These are phyloP conservation scores for Mesocentrotus franciscanus DNA, from an alignment of 53 echinoderm and acorn worm species.

Conservation along the genomic window DNA sequence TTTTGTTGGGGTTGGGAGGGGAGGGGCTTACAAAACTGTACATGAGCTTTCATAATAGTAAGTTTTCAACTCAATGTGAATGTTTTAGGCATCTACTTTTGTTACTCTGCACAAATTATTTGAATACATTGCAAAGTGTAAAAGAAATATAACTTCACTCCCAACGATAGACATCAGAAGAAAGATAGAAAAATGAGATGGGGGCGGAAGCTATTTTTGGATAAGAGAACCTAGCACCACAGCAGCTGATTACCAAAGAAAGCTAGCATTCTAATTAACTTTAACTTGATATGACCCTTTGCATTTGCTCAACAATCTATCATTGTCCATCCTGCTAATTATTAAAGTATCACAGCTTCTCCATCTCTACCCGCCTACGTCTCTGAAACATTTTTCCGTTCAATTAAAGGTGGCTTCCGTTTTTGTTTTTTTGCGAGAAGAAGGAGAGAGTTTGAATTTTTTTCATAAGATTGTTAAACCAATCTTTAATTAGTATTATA, in stretches of 20 bases:
- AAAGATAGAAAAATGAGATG: neutral
- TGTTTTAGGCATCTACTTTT: no score
- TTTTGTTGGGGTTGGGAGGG: no score
- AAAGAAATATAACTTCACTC: no score
- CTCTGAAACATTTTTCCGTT: neutral
- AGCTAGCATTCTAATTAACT: neutral
- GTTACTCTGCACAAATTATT: no score
- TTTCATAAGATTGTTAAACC: neutral
- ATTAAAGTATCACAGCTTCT: neutral
- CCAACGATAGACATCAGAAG: neutral
- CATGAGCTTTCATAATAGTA: no score
- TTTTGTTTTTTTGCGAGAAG: neutral
- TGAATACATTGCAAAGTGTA: no score
- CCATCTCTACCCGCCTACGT: neutral
- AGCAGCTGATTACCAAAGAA: neutral
- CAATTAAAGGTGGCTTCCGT: neutral
- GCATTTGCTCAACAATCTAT: constrained; percentile 26
- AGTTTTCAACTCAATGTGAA: no score
- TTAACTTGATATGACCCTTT: neutral
- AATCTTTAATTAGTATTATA: neutral
- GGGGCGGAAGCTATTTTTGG: neutral
- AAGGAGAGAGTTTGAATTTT: neutral
- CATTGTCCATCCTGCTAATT: neutral
- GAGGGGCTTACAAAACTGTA: no score
- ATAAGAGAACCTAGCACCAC: neutral